phyloP scores from a whole-genome alignment of 2,797 vertebrate species.

The Acanthurus leucopareius region DNA sequence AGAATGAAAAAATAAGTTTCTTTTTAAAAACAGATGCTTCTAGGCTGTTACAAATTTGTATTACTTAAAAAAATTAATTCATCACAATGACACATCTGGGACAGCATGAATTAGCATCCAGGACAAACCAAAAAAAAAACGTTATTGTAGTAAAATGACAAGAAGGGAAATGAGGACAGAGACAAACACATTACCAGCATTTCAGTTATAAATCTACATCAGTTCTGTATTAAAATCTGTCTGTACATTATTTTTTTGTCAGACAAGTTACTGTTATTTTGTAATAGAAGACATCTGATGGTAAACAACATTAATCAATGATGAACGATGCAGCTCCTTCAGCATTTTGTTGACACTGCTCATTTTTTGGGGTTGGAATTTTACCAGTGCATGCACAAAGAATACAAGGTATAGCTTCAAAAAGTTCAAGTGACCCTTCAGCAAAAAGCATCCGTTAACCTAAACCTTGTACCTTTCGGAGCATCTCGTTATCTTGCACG shows the following conservation, averaged over 20 bases:
- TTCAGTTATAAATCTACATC: neutral
- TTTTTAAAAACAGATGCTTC: neutral
- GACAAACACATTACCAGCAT: neutral
- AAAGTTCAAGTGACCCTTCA: neutral
- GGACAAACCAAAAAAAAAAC: neutral
- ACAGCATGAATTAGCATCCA: slow-evolving; percentile 17
- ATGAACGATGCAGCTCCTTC: neutral
- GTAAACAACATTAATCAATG: neutral
- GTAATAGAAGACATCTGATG: neutral
- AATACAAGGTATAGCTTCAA: neutral
- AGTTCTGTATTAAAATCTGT: neutral
- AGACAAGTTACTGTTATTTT: neutral
- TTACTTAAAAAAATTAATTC: slow-evolving; percentile 7
- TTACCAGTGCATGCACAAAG: neutral
- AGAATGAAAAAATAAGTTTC: neutral
- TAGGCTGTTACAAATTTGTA: neutral
- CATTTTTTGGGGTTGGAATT: neutral
- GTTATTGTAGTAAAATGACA: neutral
- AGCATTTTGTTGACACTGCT: neutral
- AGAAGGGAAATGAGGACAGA: neutral
- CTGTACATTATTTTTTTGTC: neutral
- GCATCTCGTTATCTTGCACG: slow-evolving; percentile 96
- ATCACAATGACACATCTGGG: slow-evolving; percentile 41
- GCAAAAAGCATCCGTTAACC: neutral
- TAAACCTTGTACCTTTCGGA: slow-evolving; percentile 90